Percentiles rank a stretch among this genome's conserved stretches.
Conservation (phyloP, 2,113 vertebrate species). For the Lepus europaeus region DNA sequence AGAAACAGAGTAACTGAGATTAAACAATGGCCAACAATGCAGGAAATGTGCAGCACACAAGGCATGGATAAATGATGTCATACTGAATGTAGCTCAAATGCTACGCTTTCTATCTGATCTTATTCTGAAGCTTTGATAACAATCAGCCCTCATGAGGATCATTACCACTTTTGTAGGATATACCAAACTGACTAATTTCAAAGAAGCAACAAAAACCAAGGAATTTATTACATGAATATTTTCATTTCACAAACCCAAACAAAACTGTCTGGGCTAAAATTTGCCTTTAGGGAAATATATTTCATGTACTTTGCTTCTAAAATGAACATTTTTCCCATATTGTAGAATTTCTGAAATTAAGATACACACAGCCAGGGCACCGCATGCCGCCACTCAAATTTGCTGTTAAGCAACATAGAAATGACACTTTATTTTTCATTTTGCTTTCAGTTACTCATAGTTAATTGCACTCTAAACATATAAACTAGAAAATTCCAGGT, state of each 20-base stretch:
- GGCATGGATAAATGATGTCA: not conserved
- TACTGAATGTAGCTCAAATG: constrained; percentile 1
- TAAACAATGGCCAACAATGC: constrained; percentile 27
- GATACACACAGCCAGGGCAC: not conserved
- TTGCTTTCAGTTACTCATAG: not conserved
- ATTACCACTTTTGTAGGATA: not conserved
- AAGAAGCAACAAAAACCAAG: not conserved
- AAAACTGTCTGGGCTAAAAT: not conserved
- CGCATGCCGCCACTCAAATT: not conserved
- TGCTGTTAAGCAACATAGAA: not conserved
- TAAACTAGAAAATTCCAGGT: not conserved
- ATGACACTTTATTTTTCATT: not conserved
- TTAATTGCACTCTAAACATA: not conserved
- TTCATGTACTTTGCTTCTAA: not conserved
- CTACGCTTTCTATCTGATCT: not conserved
- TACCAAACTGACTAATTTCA: constrained; percentile 15
- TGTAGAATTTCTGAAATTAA: constrained; percentile 27
- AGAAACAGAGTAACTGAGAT: constrained; percentile 13
- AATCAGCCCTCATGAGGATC: not conserved
- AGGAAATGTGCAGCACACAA: not conserved
- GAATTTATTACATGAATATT: not conserved
- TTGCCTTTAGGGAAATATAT: not conserved
- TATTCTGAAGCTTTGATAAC: constrained; percentile 11
- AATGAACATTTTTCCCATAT: not conserved
- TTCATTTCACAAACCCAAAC: not conserved